Conservation (phyloP, 2,888 invertebrate species). For the Chouioia cunea region DNA sequence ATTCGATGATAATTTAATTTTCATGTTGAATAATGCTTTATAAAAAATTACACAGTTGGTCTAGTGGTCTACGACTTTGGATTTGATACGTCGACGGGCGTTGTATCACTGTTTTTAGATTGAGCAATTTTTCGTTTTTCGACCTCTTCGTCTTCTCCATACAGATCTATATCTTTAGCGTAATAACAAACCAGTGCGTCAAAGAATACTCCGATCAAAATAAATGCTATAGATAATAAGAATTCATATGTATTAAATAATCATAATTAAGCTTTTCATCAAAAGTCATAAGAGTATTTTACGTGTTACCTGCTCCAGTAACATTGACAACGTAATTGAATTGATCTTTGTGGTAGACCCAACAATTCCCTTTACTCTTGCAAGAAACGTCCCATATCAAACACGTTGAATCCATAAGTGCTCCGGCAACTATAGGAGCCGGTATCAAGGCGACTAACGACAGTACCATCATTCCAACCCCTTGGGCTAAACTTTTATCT, state of each 20-base stretch:
- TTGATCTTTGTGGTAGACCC: slow-evolving; percentile 75
- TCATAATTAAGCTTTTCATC: too few relatives aligned
- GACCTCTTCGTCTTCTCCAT: slow-evolving; percentile 64
- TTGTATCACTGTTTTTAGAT: too few relatives aligned
- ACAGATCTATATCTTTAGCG: slow-evolving; percentile 73
- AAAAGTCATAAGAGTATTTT: neutral
- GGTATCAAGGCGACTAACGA: slow-evolving; percentile 78
- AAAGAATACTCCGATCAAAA: slow-evolving; percentile 72
- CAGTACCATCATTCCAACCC: slow-evolving; percentile 73
- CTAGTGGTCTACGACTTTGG: too few relatives aligned
- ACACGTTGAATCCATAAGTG: slow-evolving; percentile 77
- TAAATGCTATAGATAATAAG: slow-evolving; percentile 68
- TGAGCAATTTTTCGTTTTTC: neutral
- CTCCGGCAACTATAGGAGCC: slow-evolving; percentile 78
- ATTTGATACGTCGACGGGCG: too few relatives aligned
- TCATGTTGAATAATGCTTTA: too few relatives aligned
- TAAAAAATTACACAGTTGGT: too few relatives aligned
- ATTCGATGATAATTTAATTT: too few relatives aligned
- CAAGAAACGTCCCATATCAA: slow-evolving; percentile 78
- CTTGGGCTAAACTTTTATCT: slow-evolving; percentile 78
- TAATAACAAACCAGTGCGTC: slow-evolving; percentile 74
- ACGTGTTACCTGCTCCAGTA: slow-evolving; percentile 69
- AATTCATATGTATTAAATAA: slow-evolving; percentile 8
- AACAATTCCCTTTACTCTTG: slow-evolving; percentile 75
- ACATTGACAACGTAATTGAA: slow-evolving; percentile 74